phyloP scores from a whole-genome alignment of 2,888 invertebrate species.

The Diachrysia chrysitis region DNA sequence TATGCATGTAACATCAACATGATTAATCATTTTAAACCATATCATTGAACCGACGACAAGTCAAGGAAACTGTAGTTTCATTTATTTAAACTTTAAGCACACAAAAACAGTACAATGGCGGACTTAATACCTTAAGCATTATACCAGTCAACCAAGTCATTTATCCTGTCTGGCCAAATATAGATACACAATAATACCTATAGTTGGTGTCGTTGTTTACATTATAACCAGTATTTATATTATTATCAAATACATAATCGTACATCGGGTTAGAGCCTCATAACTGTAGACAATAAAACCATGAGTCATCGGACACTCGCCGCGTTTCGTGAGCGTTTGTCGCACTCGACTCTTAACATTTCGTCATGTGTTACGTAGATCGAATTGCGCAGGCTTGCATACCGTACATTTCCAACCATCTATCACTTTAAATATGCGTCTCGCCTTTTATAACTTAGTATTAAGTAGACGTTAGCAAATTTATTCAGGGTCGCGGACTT shows the following conservation, averaged over 20 bases:
- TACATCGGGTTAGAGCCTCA: constrained; percentile 7
- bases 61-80: no score
- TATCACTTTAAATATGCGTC: constrained; percentile 33
- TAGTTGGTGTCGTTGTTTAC: not conserved
- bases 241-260: constrained; percentile 8
- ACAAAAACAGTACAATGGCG: no score
- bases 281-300: constrained; percentile 10
- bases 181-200: not conserved
- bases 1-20: not conserved
- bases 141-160: no score
- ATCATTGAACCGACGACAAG: not conserved
- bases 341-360: constrained; percentile 24
- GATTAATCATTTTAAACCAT: not conserved
- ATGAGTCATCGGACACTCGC: constrained; percentile 31
- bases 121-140: no score
- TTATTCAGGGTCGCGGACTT: constrained; percentile 38
- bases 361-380: constrained; percentile 47
- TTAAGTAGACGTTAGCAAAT: constrained; percentile 42
- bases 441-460: constrained; percentile 36
- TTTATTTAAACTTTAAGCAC: no score
- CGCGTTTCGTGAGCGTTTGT: constrained; percentile 44
- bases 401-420: constrained; percentile 43
- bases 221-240: constrained; percentile 7
- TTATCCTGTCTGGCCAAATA: not conserved
- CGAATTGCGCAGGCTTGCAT: constrained; percentile 43